phyloP scores from a whole-genome alignment of 2,113 vertebrate genomes.

The Ailurus styani region DNA sequence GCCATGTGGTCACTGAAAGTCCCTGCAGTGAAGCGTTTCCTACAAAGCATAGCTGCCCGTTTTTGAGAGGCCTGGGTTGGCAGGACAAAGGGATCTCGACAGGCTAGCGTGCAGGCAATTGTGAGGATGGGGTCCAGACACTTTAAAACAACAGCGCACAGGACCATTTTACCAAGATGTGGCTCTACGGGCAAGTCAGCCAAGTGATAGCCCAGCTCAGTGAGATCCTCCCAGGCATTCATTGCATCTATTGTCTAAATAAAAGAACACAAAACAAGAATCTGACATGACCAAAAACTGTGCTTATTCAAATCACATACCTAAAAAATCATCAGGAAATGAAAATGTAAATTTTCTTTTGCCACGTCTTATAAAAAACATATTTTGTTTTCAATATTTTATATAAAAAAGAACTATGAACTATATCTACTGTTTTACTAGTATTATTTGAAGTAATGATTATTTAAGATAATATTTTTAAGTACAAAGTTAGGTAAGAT shows the following conservation, averaged over 20 bases:
- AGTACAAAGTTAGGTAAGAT: conserved; percentile 18
- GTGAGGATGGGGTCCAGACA: conserved; percentile 97
- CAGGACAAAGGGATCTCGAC: conserved; percentile 93
- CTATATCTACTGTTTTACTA: background rate
- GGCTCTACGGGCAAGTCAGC: conserved; percentile 94
- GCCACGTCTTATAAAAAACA: background rate
- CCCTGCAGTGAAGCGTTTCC: conserved; percentile 88
- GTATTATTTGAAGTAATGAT: background rate
- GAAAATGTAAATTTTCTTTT: conserved; percentile 1
- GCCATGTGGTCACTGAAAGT: conserved; percentile 98
- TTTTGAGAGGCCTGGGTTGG: conserved; percentile 91
- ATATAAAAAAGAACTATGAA: background rate
- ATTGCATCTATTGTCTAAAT: conserved; percentile 93
- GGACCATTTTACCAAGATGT: conserved; percentile 97
- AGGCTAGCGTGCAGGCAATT: conserved; percentile 93
- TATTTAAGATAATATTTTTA: background rate
- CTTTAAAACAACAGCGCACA: conserved; percentile 92
- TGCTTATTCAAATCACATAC: background rate
- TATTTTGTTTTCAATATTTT: conserved; percentile 3
- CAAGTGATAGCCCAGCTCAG: conserved; percentile 93
- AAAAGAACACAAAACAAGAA: background rate
- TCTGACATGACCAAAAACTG: background rate
- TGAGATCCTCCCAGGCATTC: conserved; percentile 93
- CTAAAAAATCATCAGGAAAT: conserved; percentile 15
- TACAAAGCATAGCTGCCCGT: conserved; percentile 88